Evolutionary conservation across 2,888 invertebrate genomes (phyloP), one percentile per base, ranked within the genome.

Genomic region (Ochropleura plecta): DNA sequence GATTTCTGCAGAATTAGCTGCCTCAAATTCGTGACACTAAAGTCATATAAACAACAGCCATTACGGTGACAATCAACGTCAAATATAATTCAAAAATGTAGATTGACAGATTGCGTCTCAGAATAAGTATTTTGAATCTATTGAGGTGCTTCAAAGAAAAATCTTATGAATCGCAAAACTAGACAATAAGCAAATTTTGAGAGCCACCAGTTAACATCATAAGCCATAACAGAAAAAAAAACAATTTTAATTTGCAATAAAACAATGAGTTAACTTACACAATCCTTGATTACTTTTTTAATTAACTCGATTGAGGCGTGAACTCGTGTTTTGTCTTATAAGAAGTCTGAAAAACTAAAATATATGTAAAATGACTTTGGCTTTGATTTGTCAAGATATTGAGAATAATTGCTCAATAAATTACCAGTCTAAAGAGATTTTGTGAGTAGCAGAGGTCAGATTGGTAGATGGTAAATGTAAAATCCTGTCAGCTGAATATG

Each of bases 311-410:
- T 40, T 60, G 20, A 44, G 8, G 14, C 9, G 62, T 67, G 57
- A 55, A 44, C 10, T 49, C 1, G 44, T 40, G 42, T 51, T 71
- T 60, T 65, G 57, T 55, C 14, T 18, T 49, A 53, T 63, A 40
- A 48, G 4, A 30, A 44, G 8, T 44, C 0, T 68, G 62, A 46
- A 76, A 67, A 12, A 70, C 49, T 66, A 48, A 48, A 48, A 42
- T 67, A 69, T 79, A 82, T 79, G 83, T 71, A 71, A 82, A 79
- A 79, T 79, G 60, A 70, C 51, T 51, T 18, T 30, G 59, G 18
- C 40, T 59, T 44, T 14, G 10, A 8, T 40, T 16, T n/a, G 53
- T 40, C 51, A 20, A 40, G 6, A 5, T n/a, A 16, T 78, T 78
- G 46, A 71, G 20, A 71, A 55, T 53, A 77, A 55, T 76, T 72